Evolutionary conservation across 37 sponge, comb jelly and placozoan species (phyloP), one percentile per base, ranked within the genome.

Genomic region (Agelas oroides): DNA sequence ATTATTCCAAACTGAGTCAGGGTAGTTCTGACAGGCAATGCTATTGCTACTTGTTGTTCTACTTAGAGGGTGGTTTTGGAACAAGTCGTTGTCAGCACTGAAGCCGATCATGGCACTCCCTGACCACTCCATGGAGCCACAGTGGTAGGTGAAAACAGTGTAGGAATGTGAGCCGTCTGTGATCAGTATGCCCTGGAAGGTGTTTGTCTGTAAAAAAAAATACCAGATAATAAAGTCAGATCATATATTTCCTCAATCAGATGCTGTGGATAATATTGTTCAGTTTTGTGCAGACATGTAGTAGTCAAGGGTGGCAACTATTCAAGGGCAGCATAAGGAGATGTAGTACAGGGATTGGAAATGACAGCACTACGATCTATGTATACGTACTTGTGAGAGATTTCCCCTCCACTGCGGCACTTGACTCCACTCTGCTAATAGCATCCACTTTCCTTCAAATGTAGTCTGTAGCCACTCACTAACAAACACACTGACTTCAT

Each of bases 141-240:
- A 84, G 19, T 54, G 61, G 70, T 84, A 84, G 25, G 85, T 84
- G 77, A 73, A 84, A 23, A 84, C 76, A 24, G 85, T 38, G 34
- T 53, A 84, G 3, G 85, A 84, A 35, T 54, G 41, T 19, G 13
- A 24, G 12, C 76, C 85, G 65, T 74, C 54, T 6, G 75, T 75
- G 17, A 75, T 64, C 21, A 84, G 17, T 34, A 84, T 64, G 18
- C 39, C 76, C 61, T 84, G 85, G 34, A 84, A 75, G 31, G 77
- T 73, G 54, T 84, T 84, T 19, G 14, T 54, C 63, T 77, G n/a
- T 36, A 36, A 5, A 60, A 75, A n/a, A n/a, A 70, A 13, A 32
- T 17, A n/a, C n/a, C n/a, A n/a, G n/a, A 39, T 17, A 18, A 31
- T 12, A 31, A n/a, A n/a, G n/a, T n/a, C n/a, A n/a, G n/a, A n/a